Percentiles rank a stretch among this genome's conserved stretches.
Conservation (phyloP, 2,797 vertebrate species). For the Myotis daubentonii region DNA sequence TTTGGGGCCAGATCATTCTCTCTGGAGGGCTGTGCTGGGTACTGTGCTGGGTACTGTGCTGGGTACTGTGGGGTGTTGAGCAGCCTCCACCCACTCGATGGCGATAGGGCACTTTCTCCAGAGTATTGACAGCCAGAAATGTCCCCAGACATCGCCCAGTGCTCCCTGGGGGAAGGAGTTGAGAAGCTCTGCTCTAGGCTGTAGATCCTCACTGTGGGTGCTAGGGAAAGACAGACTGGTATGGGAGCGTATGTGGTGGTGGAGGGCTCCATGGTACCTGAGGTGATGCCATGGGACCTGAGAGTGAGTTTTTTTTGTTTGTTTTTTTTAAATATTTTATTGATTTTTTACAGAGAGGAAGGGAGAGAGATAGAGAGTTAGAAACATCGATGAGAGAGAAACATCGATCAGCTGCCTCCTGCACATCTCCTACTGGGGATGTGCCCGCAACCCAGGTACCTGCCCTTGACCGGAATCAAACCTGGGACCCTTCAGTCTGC, state of each 20-base stretch:
- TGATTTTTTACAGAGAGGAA: too few species aligned
- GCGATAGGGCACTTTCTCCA: not conserved
- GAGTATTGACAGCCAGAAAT: not conserved
- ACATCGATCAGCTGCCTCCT: too few species aligned
- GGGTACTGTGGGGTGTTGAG: not conserved
- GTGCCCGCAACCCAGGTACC: too few species aligned
- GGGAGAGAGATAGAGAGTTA: too few species aligned
- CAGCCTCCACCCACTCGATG: not conserved
- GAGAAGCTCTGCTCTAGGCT: not conserved
- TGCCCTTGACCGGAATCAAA: too few species aligned
- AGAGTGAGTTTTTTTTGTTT: not conserved
- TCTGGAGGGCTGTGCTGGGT: not conserved
- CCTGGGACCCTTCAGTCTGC: too few species aligned
- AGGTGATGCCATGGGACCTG: too few species aligned
- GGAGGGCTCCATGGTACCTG: not conserved
- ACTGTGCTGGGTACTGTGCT: not conserved
- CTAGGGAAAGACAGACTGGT: not conserved
- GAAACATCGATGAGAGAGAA: too few species aligned
- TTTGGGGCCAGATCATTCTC: not conserved
- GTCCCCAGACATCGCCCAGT: not conserved
- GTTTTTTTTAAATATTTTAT: too few species aligned
- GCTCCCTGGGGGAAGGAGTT: not conserved
- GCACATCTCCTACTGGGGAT: too few species aligned
- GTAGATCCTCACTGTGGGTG: too few species aligned
- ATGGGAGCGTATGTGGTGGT: not conserved